Conservation (phyloP, 2,888 invertebrate species). For the Thysanoteuthis rhombus region DNA sequence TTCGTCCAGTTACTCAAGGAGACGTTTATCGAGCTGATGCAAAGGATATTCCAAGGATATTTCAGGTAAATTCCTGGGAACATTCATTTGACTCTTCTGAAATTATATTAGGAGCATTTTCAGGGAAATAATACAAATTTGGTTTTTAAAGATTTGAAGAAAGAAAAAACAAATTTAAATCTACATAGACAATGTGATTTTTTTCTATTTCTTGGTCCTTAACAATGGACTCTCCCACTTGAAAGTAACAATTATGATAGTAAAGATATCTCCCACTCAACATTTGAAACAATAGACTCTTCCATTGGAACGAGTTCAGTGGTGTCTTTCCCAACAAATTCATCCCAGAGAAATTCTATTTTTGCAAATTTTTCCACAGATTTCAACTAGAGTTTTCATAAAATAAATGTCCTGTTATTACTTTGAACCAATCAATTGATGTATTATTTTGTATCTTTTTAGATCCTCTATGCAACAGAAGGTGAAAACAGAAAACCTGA, state of each 20-base stretch:
- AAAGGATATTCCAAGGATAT: conserved; percentile 98
- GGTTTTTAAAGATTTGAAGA: not conserved
- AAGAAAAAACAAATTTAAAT: not conserved
- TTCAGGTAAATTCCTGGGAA: conserved; percentile 73
- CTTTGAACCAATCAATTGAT: not conserved
- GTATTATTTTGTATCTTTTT: conserved; percentile 34
- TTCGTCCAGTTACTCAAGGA: conserved; percentile 96
- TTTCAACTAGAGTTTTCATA: too few relatives aligned
- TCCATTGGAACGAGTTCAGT: too few relatives aligned
- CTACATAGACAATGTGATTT: not conserved
- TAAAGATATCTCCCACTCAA: too few relatives aligned
- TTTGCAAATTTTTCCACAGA: too few relatives aligned
- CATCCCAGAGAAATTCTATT: too few relatives aligned
- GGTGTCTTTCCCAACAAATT: too few relatives aligned
- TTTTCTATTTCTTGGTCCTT: not conserved
- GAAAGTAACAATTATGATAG: too few relatives aligned
- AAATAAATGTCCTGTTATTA: too few relatives aligned
- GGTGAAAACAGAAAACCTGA: conserved; percentile 77
- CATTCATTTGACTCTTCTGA: not conserved
- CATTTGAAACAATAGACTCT: too few relatives aligned
- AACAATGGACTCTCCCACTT: too few relatives aligned
- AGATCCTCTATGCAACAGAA: conserved; percentile 93
- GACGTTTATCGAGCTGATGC: conserved; percentile 99
- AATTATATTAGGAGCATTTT: not conserved
- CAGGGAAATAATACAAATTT: not conserved